Evolutionary conservation across 2,888 invertebrate genomes (phyloP).

Genomic region (Tinea trinotella): DNA sequence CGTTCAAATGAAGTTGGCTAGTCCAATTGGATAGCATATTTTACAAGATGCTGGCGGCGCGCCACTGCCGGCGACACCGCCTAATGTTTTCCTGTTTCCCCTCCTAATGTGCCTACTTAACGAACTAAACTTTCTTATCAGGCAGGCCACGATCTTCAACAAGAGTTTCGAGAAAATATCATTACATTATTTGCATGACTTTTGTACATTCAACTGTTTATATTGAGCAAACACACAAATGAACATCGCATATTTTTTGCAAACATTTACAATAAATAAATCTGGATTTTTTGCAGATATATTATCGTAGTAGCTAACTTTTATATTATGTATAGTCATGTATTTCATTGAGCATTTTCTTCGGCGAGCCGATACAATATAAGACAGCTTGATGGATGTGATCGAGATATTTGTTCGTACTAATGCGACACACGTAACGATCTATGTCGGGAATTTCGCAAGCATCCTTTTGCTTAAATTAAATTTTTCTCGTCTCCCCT

Average conservation of each 20-base stretch:
- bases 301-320: background rate
- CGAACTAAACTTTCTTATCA: constrained; percentile 67
- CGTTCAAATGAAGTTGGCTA: constrained; percentile 38
- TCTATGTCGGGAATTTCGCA: constrained; percentile 25
- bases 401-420: constrained; percentile 46
- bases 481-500: constrained; percentile 14
- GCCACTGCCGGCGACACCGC: constrained; percentile 55
- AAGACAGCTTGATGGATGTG: constrained; percentile 59
- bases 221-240: background rate
- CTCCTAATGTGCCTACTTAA: constrained; percentile 67
- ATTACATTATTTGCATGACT: constrained; percentile 36
- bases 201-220: background rate
- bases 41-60: constrained; percentile 60
- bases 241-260: background rate
- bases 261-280: constrained; percentile 3
- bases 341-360: constrained; percentile 24
- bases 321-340: background rate
- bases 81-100: constrained; percentile 63
- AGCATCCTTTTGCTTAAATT: constrained; percentile 16
- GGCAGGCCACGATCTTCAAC: constrained; percentile 52
- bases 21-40: constrained; percentile 64
- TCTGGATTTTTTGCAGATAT: constrained; percentile 2
- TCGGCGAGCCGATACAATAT: constrained; percentile 46
- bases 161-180: constrained; percentile 44
- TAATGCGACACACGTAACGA: constrained; percentile 41